Evolutionary conservation across 1,140 invertebrate genomes (phyloP).

Genomic region (Pseudomyrmex dendroicus): DNA sequence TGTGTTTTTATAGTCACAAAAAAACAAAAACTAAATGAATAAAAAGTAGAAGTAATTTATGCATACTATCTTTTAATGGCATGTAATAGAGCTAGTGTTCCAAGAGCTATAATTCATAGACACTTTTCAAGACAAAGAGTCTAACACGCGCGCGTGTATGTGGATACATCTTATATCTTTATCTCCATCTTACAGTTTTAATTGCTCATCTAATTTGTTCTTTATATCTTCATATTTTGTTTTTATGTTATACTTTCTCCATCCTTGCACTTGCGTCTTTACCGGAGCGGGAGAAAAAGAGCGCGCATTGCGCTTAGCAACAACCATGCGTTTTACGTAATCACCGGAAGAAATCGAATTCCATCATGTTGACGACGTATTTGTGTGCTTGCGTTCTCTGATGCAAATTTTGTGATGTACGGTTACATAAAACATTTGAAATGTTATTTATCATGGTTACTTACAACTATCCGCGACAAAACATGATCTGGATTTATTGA

Average conservation of each 20-base stretch:
- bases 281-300: background rate
- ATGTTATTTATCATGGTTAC: conserved; percentile 28
- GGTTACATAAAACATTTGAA: no score
- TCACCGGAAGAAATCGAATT: conserved; percentile 32
- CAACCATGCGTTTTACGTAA: conserved; percentile 52
- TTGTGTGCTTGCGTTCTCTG: background rate
- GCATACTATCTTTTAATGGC: background rate
- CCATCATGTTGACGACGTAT: background rate
- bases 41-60: background rate
- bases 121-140: background rate
- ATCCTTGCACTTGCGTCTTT: conserved; percentile 38
- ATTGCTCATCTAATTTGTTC: background rate
- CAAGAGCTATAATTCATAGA: conserved; percentile 2
- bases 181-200: background rate
- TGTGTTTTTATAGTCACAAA: background rate
- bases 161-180: background rate
- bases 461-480: conserved; percentile 28
- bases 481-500: conserved; percentile 23
- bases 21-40: background rate
- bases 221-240: background rate
- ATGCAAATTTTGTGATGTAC: background rate
- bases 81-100: background rate
- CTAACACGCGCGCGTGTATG: background rate
- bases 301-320: conserved; percentile 46
- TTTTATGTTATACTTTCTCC: conserved; percentile 31